A percentile compares a stretch with the other conserved stretches of the same genome.
Evolutionary conservation across 2,113 vertebrate genomes (phyloP).

Genomic region (Australoheros scitulus): DNA sequence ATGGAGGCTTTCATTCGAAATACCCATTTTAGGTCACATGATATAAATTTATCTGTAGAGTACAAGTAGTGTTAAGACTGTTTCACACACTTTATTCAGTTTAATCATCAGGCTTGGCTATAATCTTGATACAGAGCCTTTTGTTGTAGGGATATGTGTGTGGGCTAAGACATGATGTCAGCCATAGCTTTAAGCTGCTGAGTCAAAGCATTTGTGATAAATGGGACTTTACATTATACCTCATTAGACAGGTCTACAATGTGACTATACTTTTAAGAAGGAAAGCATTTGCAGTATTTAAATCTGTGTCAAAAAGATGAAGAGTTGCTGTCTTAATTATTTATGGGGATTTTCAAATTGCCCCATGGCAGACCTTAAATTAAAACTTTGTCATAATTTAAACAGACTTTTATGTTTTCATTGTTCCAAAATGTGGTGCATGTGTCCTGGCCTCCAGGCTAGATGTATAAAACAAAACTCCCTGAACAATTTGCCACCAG

Average conservation of each 20-base stretch:
- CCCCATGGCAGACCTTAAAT: neutral
- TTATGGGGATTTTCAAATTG: neutral
- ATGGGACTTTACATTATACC: slow-evolving; percentile 8
- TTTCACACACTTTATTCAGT: neutral
- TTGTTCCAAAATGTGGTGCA: neutral
- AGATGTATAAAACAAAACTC: neutral
- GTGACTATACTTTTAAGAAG: neutral
- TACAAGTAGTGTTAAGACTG: neutral
- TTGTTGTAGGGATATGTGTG: slow-evolving; percentile 14
- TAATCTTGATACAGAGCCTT: slow-evolving; percentile 29
- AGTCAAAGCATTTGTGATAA: slow-evolving; percentile 18
- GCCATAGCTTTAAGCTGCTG: slow-evolving; percentile 18
- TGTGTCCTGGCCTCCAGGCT: neutral
- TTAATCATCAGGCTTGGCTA: neutral
- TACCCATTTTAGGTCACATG: neutral
- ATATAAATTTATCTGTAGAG: neutral
- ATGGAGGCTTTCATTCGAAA: accelerated
- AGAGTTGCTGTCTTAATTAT: neutral
- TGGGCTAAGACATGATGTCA: slow-evolving; percentile 35
- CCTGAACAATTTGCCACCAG: accelerated
- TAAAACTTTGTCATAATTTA: neutral
- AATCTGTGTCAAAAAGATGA: neutral
- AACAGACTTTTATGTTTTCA: neutral
- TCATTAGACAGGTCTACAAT: neutral
- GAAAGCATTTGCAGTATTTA: neutral